Evolutionary conservation across 2,113 vertebrate species (phyloP), one percentile per base, ranked within the genome.

Genomic region (Phycodurus eques): DNA sequence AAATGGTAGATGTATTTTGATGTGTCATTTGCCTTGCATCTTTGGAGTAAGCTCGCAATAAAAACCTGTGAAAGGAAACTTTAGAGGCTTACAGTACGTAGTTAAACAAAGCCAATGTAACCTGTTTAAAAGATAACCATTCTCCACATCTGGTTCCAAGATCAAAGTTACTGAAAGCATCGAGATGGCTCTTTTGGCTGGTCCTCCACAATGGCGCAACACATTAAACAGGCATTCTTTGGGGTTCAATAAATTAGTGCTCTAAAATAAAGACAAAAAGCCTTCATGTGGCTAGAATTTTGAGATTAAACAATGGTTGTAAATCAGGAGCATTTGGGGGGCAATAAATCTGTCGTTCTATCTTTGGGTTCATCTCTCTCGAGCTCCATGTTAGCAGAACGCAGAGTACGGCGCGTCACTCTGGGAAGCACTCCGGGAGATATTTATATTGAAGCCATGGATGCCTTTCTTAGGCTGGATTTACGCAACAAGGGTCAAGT

Each of bases 251-350:
- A 89, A 91, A 89, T 86, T 82, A 87, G 71, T 69, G 68, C 59
- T 81, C 76, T 64, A 80, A 86, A 85, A 83, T 70, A 83, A 86
- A 85, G 81, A 75, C 70, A 83, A 61, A 75, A 83, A 73, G 46
- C 80, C 82, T 84, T 90, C 85, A 91, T 89, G 89, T 90, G 91
- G 89, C 77, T 87, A 76, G 81, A 88, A 90, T 88, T 80, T 89
- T 84, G 83, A 89, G 87, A 90, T 91, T 86, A 89, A 90, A 91
- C 84, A 87, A 89, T 88, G 82, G 75, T 79, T 47, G 62, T 91
- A 89, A 89, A 91, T 93, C 83, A 87, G 74, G 57, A 78, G 70
- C 83, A 84, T 88, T 82, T 82, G 77, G 80, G 82, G 72, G 61
- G 73, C 70, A 74, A 82, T 91, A 89, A 90, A 89, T 86, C 84